These are phyloP conservation scores for Lepidocyrtoides sp. DNA, from an alignment of 2,888 invertebrate species.

Conservation along the genomic window DNA sequence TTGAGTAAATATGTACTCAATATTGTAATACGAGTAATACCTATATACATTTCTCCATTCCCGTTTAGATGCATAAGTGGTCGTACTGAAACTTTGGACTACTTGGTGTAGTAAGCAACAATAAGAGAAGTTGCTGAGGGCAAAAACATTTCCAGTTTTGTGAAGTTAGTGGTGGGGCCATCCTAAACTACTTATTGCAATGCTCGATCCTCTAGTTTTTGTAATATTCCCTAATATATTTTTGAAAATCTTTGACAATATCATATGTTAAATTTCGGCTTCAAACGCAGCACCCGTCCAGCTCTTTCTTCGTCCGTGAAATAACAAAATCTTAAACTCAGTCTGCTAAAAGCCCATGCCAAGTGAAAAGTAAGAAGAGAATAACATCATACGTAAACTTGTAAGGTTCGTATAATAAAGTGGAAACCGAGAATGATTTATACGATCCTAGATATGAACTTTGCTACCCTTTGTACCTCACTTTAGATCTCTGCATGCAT, in stretches of 20 bases:
- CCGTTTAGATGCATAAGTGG: constrained; percentile 51
- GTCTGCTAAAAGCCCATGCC: no score
- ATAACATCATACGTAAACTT: constrained; percentile 51
- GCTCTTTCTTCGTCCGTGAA: constrained; percentile 49
- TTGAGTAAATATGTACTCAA: constrained; percentile 16
- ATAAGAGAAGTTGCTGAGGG: constrained; percentile 31
- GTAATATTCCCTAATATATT: constrained; percentile 55
- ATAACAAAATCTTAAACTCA: no score
- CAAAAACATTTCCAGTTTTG: neutral
- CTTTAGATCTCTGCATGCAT: constrained; percentile 24
- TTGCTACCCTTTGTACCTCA: constrained; percentile 81
- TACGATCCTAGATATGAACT: constrained; percentile 83
- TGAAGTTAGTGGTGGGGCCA: neutral
- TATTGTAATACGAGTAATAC: no score
- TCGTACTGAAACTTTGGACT: constrained; percentile 33
- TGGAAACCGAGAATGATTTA: constrained; percentile 83
- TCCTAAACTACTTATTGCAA: neutral
- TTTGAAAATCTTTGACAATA: constrained; percentile 75
- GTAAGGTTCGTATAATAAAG: constrained; percentile 67
- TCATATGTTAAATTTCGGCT: constrained; percentile 70
- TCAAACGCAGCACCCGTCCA: constrained; percentile 20
- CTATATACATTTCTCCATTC: no score
- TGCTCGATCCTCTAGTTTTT: constrained; percentile 69
- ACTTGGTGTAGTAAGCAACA: neutral
- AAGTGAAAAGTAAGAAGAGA: constrained; percentile 29